Conservation (phyloP, 2,797 vertebrate species). For the Thamnophis elegans region DNA sequence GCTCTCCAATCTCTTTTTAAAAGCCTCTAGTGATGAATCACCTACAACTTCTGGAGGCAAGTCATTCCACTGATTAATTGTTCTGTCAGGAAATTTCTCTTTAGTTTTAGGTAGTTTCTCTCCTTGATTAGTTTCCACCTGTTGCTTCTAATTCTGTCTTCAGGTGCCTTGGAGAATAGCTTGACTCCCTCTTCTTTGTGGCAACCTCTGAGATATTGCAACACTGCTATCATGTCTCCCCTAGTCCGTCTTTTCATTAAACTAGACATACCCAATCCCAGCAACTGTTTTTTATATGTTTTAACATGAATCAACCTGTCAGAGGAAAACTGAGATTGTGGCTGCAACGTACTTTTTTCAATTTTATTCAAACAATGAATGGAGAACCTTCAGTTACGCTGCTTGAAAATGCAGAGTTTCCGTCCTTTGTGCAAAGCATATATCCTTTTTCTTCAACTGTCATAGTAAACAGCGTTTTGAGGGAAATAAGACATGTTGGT, state of each 20-base stretch:
- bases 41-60: background rate
- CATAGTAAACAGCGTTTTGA: conserved; percentile 53
- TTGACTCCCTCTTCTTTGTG: background rate
- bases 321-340: background rate
- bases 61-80: background rate
- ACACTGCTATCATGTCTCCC: background rate
- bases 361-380: fast-evolving
- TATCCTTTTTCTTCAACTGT: background rate
- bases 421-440: fast-evolving
- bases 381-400: background rate
- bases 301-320: background rate
- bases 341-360: background rate
- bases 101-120: background rate
- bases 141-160: background rate
- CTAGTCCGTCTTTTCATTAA: background rate
- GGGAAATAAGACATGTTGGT: conserved; percentile 71
- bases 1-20: background rate
- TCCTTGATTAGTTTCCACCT: background rate
- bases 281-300: background rate
- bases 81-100: background rate
- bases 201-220: background rate
- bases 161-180: background rate
- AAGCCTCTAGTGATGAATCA: background rate
- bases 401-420: fast-evolving
- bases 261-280: background rate